phyloP scores from a whole-genome alignment of 2,797 vertebrate genomes.

The Psittacula echo region DNA sequence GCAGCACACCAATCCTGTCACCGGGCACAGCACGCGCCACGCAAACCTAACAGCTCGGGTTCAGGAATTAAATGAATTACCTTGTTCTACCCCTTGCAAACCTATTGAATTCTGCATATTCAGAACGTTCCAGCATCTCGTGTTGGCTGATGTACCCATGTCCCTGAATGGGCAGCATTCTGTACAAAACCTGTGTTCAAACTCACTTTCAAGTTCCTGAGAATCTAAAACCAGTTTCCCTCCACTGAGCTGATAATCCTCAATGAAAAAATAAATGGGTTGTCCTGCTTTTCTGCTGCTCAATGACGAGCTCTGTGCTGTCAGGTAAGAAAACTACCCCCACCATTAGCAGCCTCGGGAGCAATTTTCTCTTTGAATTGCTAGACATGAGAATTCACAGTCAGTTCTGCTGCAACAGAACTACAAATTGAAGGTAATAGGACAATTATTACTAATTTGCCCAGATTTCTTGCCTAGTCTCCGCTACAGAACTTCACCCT shows the following conservation, averaged over 20 bases:
- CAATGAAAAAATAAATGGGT: neutral
- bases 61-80: neutral
- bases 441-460: neutral
- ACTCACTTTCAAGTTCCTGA: neutral
- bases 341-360: neutral
- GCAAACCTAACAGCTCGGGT: neutral
- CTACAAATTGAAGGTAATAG: neutral
- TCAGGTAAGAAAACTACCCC: neutral
- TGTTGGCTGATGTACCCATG: neutral
- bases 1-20: neutral
- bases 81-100: neutral
- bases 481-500: neutral
- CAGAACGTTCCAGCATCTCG: neutral
- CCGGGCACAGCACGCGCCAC: neutral
- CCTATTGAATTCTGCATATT: neutral
- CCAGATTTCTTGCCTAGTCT: neutral
- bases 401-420: neutral
- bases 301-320: neutral
- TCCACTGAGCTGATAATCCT: neutral
- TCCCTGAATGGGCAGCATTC: neutral
- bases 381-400: neutral
- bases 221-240: neutral
- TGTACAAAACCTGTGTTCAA: neutral
- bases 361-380: neutral
- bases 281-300: neutral